Base-by-base conservation (phyloP, 2,113 vertebrate genomes). In the Struthidea cinerea region DNA sequence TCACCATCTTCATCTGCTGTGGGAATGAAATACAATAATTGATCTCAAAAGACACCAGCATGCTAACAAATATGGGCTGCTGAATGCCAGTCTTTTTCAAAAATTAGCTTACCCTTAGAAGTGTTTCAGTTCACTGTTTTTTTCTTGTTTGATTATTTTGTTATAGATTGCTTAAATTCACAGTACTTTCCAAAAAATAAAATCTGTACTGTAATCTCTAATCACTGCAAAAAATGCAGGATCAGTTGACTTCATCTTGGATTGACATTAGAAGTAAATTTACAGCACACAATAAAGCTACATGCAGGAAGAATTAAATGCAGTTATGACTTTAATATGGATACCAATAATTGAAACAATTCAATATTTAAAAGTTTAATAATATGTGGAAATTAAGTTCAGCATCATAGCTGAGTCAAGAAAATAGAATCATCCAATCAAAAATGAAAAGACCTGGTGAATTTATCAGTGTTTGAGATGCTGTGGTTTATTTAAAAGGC, bases 1-100 rank as follows among this genome's bases (percentile, higher is more conserved):
- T 92, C 85, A 63, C 68, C n/a, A 60, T 75, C 80, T 92, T 95
- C 86, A 41, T 96, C 73, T 92, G 49, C n/a, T 90, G 61, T 73
- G 21, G 52, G 67, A 96, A 90, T 59, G 76, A 91, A 94, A 93
- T 35, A 39, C 57, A 96, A 35, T 75, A 57, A 95, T 50, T 75
- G 69, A 90, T 88, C 89, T 81, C 39, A 67, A 50, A 79, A 86
- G 70, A 71, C 53, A 53, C 22, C 60, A 83, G 57, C n/a, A 26
- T 57, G 41, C 30, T 87, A 81, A 65, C 41, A 55, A 84, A 92
- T 70, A 68, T 4, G 11, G 84, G 42, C 50, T 59, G 47, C 41
- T 59, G 35, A 79, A 93, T 2, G 1, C 15, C 20, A 56, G 44
- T 10, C 44, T 65, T 85, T 83, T 83, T 57, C 49, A 69, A 89